Evolutionary conservation across 2,797 vertebrate genomes (phyloP).

Genomic region (Pagetopsis macropterus): DNA sequence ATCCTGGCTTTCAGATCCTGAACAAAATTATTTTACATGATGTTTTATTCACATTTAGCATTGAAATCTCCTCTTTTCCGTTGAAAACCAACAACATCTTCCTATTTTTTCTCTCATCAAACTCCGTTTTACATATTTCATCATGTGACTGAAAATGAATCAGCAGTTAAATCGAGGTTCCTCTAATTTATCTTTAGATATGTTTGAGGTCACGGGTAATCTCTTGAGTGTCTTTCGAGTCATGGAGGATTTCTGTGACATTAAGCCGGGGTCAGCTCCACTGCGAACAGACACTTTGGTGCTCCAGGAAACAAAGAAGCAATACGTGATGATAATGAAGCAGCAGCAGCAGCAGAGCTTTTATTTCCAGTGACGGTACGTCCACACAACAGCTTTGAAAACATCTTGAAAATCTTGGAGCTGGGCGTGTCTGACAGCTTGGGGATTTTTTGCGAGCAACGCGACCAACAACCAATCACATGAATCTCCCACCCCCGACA

Average conservation of each 20-base stretch:
- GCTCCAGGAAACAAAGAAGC: conserved; percentile 1
- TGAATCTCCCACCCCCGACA: too few species aligned
- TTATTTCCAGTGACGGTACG: background rate
- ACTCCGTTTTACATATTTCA: background rate
- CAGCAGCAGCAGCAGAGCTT: background rate
- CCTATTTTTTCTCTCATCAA: background rate
- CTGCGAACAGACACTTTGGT: conserved; percentile 13
- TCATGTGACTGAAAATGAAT: conserved; percentile 18
- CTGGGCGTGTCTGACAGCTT: too few species aligned
- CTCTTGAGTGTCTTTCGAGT: conserved; percentile 69
- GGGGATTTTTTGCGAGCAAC: too few species aligned
- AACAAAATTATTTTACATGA: background rate
- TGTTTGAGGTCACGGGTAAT: conserved; percentile 75
- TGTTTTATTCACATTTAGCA: too few species aligned
- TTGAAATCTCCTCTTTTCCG: background rate
- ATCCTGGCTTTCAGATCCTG: background rate
- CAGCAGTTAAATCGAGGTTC: conserved; percentile 17
- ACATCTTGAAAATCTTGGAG: too few species aligned
- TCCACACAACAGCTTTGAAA: too few species aligned
- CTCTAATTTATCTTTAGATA: conserved; percentile 54
- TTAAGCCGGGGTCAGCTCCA: conserved; percentile 28
- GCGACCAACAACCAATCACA: too few species aligned
- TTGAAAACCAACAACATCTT: background rate
- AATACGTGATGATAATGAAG: background rate
- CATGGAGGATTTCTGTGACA: conserved; percentile 60